phyloP scores from a whole-genome alignment of 2,888 invertebrate genomes.

The Cordilura impudica region DNA sequence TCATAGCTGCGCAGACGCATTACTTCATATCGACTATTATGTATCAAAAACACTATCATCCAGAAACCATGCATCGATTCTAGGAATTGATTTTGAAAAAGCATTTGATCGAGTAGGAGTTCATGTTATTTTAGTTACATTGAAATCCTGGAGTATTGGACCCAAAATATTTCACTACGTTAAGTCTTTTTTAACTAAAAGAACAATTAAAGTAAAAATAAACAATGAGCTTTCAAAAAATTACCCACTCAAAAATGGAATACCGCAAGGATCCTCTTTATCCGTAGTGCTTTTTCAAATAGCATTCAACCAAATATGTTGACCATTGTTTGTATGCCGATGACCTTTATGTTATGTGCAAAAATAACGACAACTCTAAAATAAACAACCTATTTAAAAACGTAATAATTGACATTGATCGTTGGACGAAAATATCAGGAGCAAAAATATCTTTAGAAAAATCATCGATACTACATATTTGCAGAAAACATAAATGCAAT shows the following conservation, averaged over 20 bases:
- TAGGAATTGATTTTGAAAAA: constrained; percentile 53
- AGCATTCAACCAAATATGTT: constrained; percentile 28
- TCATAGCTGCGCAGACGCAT: not conserved
- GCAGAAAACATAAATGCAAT: not conserved
- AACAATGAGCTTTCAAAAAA: not conserved
- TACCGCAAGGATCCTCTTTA: constrained; percentile 47
- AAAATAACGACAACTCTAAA: not conserved
- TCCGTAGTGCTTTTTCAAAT: constrained; percentile 43
- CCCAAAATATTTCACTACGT: not conserved
- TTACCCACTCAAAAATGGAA: constrained; percentile 21
- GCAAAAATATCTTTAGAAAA: constrained; percentile 1
- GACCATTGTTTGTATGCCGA: not conserved
- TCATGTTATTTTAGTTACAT: constrained; percentile 24
- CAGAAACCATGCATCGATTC: not conserved
- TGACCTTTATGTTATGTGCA: not conserved
- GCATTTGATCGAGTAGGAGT: constrained; percentile 53
- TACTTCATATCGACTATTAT: not conserved
- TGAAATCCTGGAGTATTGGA: not conserved
- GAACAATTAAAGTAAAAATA: not conserved
- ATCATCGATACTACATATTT: not conserved
- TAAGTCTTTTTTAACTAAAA: not conserved
- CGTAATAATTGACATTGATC: not conserved
- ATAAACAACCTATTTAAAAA: not conserved
- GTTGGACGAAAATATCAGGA: not conserved
- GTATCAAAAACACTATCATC: not conserved